These are phyloP conservation scores for Lasius platythorax DNA, from an alignment of 2,888 invertebrate genomes.

Conservation along the genomic window DNA sequence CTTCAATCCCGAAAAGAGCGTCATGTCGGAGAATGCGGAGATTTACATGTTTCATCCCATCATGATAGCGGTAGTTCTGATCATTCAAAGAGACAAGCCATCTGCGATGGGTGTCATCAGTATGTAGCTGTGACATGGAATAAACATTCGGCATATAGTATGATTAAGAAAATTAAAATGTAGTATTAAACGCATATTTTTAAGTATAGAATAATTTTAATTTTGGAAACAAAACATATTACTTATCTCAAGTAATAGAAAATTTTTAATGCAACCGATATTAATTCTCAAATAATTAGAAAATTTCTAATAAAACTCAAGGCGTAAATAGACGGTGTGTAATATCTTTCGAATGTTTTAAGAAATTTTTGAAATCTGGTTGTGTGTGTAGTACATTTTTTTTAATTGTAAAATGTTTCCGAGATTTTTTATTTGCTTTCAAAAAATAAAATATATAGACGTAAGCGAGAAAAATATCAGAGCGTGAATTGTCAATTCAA, in stretches of 20 bases:
- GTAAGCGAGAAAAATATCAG: background rate
- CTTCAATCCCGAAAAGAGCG: constrained; percentile 89
- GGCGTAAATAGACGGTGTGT: background rate
- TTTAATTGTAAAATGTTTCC: background rate
- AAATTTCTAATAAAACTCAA: background rate
- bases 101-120: constrained; percentile 13
- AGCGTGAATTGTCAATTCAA: background rate
- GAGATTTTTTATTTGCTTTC: background rate
- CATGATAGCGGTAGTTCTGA: background rate
- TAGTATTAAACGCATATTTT: background rate
- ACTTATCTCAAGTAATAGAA: background rate
- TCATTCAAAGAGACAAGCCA: constrained; percentile 22
- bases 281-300: background rate
- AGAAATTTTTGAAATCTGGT: background rate
- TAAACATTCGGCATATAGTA: background rate
- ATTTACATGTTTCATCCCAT: constrained; percentile 84
- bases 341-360: background rate
- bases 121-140: background rate
- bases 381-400: background rate
- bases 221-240: background rate
- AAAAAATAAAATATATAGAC: background rate
- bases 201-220: background rate
- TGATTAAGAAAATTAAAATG: background rate
- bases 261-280: background rate
- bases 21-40: constrained; percentile 91